A percentile compares a stretch with the other conserved stretches of the same genome.
Conservation (phyloP, 2,113 vertebrate genomes). For the Petroica traversi region DNA sequence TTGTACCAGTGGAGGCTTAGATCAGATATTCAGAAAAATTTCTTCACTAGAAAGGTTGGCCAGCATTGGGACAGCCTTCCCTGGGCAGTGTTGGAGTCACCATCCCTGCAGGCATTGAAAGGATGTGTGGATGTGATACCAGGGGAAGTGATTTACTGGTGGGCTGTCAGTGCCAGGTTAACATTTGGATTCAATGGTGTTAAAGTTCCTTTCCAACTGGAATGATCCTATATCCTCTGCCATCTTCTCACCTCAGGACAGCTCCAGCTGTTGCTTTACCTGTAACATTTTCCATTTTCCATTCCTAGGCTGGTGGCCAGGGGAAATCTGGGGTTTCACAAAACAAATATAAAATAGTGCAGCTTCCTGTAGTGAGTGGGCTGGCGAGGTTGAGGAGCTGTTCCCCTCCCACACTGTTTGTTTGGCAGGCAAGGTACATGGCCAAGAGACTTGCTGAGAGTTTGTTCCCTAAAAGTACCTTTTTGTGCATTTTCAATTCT, state of each 20-base stretch:
- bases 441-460: neutral
- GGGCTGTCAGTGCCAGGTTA: too few species aligned
- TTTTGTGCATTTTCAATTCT: neutral
- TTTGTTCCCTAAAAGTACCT: neutral
- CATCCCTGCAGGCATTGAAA: neutral
- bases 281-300: neutral
- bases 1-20: neutral
- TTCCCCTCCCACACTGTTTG: neutral
- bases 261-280: neutral
- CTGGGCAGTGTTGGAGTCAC: neutral
- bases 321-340: neutral
- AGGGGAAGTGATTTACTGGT: neutral
- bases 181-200: neutral
- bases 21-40: neutral
- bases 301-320: neutral
- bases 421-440: accelerated
- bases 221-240: neutral
- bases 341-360: neutral
- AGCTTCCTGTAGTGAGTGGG: neutral
- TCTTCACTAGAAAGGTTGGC: neutral
- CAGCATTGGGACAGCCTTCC: neutral
- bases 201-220: neutral
- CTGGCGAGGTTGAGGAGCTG: accelerated
- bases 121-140: accelerated
- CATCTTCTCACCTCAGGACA: neutral